A percentile compares a stretch with the other conserved stretches of the same genome.
Evolutionary conservation across 2,113 vertebrate species (phyloP).

Genomic region (Pseudorasbora parva): DNA sequence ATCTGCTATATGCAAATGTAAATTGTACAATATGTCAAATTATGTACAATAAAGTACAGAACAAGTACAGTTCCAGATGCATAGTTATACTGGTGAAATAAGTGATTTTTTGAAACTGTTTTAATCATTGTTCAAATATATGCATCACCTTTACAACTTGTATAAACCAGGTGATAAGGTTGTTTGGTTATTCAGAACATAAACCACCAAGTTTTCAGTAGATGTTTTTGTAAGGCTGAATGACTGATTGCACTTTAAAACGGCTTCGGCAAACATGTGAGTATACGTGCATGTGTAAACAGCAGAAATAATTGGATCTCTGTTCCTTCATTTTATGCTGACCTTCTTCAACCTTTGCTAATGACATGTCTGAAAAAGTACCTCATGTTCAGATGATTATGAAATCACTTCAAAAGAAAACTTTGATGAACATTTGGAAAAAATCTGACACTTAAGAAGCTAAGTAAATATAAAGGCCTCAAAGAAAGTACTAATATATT

Average conservation of each 20-base stretch:
- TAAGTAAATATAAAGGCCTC: neutral
- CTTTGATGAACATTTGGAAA: neutral
- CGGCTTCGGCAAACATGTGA: neutral
- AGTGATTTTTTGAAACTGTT: neutral
- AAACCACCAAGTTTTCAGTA: neutral
- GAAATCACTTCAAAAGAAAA: slow-evolving; percentile 16
- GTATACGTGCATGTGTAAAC: neutral
- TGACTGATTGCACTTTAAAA: neutral
- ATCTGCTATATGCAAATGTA: too few species aligned
- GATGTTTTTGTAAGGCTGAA: neutral
- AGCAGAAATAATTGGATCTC: neutral
- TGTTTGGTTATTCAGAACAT: neutral
- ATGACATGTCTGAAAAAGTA: neutral
- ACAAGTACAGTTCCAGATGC: neutral
- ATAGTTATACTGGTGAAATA: neutral
- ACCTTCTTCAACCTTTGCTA: slow-evolving; percentile 8
- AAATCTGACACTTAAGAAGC: neutral
- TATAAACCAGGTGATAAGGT: neutral
- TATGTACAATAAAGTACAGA: neutral
- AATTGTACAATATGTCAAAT: neutral
- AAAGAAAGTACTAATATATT: neutral
- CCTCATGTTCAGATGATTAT: neutral
- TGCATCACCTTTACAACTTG: neutral
- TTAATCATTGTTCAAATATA: neutral
- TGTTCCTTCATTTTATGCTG: slow-evolving; percentile 11